A percentile compares a stretch with the other conserved stretches of the same genome.
Evolutionary conservation across 2,113 vertebrate genomes (phyloP).

Genomic region (Lethenteron camtschaticum): DNA sequence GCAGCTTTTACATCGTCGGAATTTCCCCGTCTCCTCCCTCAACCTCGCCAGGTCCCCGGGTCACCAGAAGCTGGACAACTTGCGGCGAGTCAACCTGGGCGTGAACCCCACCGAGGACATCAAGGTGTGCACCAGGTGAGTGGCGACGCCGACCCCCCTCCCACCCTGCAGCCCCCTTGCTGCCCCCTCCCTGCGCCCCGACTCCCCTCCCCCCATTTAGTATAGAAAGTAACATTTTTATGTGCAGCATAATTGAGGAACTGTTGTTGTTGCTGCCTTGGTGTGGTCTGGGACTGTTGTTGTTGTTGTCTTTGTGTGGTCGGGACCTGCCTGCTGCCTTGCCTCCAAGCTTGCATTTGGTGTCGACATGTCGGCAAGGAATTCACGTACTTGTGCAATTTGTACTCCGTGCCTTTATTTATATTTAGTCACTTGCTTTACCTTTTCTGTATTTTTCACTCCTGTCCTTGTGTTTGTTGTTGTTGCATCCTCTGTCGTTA

Average conservation of each 20-base stretch:
- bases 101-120: conserved; percentile 73
- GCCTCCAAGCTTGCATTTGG: too few relatives aligned
- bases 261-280: not conserved
- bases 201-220: not conserved
- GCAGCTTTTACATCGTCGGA: too few relatives aligned
- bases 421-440: too few relatives aligned
- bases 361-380: too few relatives aligned
- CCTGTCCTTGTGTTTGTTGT: too few relatives aligned
- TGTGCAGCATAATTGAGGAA: not conserved
- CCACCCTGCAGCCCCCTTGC: not conserved
- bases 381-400: too few relatives aligned
- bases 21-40: not conserved
- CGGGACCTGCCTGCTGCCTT: not conserved
- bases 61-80: conserved; percentile 68
- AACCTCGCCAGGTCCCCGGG: conserved; percentile 27
- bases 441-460: too few relatives aligned
- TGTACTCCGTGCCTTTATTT: too few relatives aligned
- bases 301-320: not conserved
- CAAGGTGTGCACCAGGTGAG: conserved; percentile 75
- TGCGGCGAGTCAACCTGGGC: conserved; percentile 62
- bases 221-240: not conserved
- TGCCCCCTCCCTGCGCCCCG: not conserved
- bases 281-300: not conserved
- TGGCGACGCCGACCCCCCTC: rapidly evolving
- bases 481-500: too few relatives aligned